phyloP scores from a whole-genome alignment of 1,140 invertebrate species.

The Thalassaphorura encarpata region DNA sequence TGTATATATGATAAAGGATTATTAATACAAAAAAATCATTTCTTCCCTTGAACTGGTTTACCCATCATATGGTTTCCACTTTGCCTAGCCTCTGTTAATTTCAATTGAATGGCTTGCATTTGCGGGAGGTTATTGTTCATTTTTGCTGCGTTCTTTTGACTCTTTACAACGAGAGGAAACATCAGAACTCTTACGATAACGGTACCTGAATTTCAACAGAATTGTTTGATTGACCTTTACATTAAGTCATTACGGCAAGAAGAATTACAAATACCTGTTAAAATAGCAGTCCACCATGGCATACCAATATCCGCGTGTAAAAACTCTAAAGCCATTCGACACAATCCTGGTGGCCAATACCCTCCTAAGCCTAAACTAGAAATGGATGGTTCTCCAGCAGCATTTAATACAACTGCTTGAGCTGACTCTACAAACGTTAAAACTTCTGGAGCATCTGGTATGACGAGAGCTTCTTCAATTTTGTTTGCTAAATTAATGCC shows the following conservation, averaged over 20 bases:
- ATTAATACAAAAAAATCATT: neutral
- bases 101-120: slow-evolving; percentile 63
- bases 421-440: neutral
- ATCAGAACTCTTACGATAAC: slow-evolving; percentile 56
- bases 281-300: slow-evolving; percentile 85
- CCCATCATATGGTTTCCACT: slow-evolving; percentile 67
- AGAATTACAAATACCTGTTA: slow-evolving; percentile 46
- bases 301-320: slow-evolving; percentile 62
- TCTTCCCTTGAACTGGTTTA: slow-evolving; percentile 34
- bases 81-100: slow-evolving; percentile 70
- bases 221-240: neutral
- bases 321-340: slow-evolving; percentile 68
- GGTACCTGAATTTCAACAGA: slow-evolving; percentile 51
- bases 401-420: neutral
- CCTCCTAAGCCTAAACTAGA: slow-evolving; percentile 64
- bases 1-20: slow-evolving; percentile 34
- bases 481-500: no score
- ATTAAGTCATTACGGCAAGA: neutral
- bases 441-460: slow-evolving; percentile 12
- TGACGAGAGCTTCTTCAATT: neutral
- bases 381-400: slow-evolving; percentile 19
- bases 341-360: slow-evolving; percentile 61
- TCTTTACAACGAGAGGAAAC: slow-evolving; percentile 70
- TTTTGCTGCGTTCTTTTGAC: slow-evolving; percentile 62
- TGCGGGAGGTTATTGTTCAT: slow-evolving; percentile 73